Evolutionary conservation across 1,140 invertebrate genomes (phyloP), one percentile per base, ranked within the genome.

Genomic region (Phthorimaea operculella): DNA sequence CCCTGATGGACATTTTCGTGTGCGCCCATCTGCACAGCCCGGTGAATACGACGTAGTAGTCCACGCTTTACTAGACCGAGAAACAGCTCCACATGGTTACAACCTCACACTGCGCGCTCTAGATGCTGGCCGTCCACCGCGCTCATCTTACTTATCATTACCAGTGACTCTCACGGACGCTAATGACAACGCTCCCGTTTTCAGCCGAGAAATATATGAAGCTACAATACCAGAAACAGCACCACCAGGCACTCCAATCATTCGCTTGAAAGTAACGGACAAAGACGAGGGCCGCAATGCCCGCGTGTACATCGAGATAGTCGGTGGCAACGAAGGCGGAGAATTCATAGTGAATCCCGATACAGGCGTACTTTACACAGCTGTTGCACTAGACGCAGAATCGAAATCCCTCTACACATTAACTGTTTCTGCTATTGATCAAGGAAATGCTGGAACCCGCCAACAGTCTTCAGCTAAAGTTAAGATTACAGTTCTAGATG

Each of bases 391-490:
- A 1, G 98, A 99, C 73, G 93, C 94, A 0, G 97, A 99, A 87
- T 89, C 80, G 7, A 94, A 94, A 77, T 90, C 94, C 0, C 90
- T 94, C 63, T 98, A 98, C 76, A 94, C 94, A 2, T 81, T 99
- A 6, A 97, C 95, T 0, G 94, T 98, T 1, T 94, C 94, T 1
- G 96, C 95, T 1, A 90, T 95, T 11, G 95, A 97, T 76, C 93
- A 95, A 72, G 95, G 94, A 0, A 94, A 94, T 68, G 89, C 90
- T 1, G 94, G 94, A 0, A 92, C 90, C 0, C 85, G 94, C 15
- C 94, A 94, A 64, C 93, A 95, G 74, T 95, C 93, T 0, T 95
- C 95, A 0, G 94, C 94, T 0, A 95, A 95, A 83, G 91, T 98
- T n/a, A 92, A 94, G 84, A 90, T 98, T 33, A 90, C 92, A 61